A percentile compares a stretch with the other conserved stretches of the same genome.
These are phyloP conservation scores for Xenentodon cancila DNA, from an alignment of 2,797 vertebrate genomes.

Conservation along the genomic window DNA sequence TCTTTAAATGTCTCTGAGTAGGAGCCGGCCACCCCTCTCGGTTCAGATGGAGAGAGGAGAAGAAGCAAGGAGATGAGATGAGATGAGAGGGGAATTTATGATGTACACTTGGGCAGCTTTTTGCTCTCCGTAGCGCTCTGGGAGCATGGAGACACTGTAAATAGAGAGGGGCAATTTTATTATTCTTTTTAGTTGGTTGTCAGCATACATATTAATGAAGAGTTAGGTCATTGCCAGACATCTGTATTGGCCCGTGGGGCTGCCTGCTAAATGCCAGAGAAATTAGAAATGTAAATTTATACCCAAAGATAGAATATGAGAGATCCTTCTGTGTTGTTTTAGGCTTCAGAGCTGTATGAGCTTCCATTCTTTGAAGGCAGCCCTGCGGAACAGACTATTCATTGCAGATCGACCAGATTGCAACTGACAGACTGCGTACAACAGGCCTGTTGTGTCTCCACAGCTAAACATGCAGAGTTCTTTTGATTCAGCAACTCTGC, in stretches of 20 bases:
- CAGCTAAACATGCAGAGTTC: constrained; percentile 69
- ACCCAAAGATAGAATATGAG: constrained; percentile 75
- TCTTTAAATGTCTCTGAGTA: constrained; percentile 73
- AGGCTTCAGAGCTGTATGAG: constrained; percentile 67
- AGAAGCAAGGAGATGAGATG: constrained; percentile 42
- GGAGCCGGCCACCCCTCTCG: constrained; percentile 62
- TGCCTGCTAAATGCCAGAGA: constrained; percentile 72
- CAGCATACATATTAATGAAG: constrained; percentile 84
- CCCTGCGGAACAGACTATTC: constrained; percentile 74
- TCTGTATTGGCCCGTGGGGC: constrained; percentile 77
- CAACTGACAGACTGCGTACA: constrained; percentile 75
- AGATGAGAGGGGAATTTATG: constrained; percentile 52
- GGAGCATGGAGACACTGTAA: constrained; percentile 63
- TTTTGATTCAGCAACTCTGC: constrained; percentile 63
- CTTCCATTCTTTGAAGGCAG: constrained; percentile 74
- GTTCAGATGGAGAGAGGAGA: constrained; percentile 58
- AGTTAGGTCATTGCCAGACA: constrained; percentile 82
- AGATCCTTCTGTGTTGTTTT: constrained; percentile 75
- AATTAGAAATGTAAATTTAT: constrained; percentile 82
- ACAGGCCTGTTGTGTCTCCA: constrained; percentile 71
- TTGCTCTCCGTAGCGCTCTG: constrained; percentile 41
- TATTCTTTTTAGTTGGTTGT: constrained; percentile 78
- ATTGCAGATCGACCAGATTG: constrained; percentile 79
- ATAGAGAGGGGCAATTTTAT: constrained; percentile 70
- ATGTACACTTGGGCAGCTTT: constrained; percentile 59